A percentile compares a stretch with the other conserved stretches of the same genome.
Conservation (phyloP, 2,888 invertebrate genomes). For the Leptinotarsa rubiginosa region DNA sequence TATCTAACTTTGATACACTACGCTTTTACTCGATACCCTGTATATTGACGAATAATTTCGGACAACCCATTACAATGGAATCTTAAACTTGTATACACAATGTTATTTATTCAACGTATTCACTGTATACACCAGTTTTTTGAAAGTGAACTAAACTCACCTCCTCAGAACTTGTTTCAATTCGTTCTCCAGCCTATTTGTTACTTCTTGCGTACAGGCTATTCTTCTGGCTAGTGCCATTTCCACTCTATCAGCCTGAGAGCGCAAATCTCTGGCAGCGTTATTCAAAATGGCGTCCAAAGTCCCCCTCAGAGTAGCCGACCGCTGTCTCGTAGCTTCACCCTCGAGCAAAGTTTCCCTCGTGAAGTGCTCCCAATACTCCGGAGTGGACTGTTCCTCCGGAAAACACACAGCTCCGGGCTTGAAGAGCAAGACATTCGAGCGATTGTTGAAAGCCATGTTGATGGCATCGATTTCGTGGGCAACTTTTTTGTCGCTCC, state of each 20-base stretch:
- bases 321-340: constrained; percentile 81
- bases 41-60: too few relatives aligned
- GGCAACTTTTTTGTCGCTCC: constrained; percentile 90
- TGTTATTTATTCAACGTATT: too few relatives aligned
- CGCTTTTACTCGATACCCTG: too few relatives aligned
- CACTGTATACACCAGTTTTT: not conserved
- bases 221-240: constrained; percentile 80
- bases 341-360: constrained; percentile 81
- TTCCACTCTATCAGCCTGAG: constrained; percentile 86
- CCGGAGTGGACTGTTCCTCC: constrained; percentile 84
- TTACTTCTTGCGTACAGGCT: constrained; percentile 80
- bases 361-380: constrained; percentile 88
- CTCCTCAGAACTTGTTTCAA: constrained; percentile 67
- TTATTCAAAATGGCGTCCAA: constrained; percentile 80
- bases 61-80: too few relatives aligned
- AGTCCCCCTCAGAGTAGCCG: constrained; percentile 77
- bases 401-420: constrained; percentile 85
- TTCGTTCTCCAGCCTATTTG: constrained; percentile 78
- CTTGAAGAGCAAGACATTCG: constrained; percentile 79
- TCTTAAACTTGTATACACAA: too few relatives aligned
- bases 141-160: not conserved
- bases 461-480: constrained; percentile 78
- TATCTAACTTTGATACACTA: too few relatives aligned
- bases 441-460: constrained; percentile 76
- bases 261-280: constrained; percentile 82